Evolutionary conservation across 2,113 vertebrate species (phyloP).

Genomic region (Chlamydotis undulata): DNA sequence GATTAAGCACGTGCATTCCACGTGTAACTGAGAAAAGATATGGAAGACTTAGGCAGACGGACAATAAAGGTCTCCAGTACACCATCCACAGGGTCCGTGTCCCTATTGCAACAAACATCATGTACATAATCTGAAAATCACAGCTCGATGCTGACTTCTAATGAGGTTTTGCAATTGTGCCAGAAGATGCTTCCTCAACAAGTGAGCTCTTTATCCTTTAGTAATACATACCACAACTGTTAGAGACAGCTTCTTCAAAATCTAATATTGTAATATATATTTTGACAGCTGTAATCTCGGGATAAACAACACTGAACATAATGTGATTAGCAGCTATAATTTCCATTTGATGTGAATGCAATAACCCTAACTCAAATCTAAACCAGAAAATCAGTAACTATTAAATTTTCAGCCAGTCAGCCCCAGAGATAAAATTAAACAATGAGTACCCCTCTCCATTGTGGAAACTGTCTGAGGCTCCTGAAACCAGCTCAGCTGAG

Average conservation of each 20-base stretch:
- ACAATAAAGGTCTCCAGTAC: too few species aligned
- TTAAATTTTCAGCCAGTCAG: neutral
- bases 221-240: neutral
- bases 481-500: neutral
- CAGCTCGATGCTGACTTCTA: neutral
- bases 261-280: neutral
- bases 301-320: conserved; percentile 27
- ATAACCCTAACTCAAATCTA: conserved; percentile 16
- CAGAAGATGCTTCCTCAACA: conserved; percentile 9
- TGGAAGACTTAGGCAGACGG: too few species aligned
- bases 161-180: conserved; percentile 25
- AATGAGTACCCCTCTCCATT: neutral
- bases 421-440: neutral
- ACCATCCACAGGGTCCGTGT: too few species aligned
- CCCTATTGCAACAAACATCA: too few species aligned
- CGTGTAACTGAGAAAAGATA: too few species aligned
- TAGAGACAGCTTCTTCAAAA: neutral
- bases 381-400: conserved; percentile 1
- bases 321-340: conserved; percentile 39
- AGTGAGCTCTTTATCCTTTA: conserved; percentile 8
- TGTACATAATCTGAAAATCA: neutral
- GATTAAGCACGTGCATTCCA: too few species aligned
- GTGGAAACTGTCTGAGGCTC: neutral
- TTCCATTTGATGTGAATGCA: neutral
- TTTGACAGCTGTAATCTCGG: neutral